A percentile compares a stretch with the other conserved stretches of the same genome.
phyloP scores from a whole-genome alignment of 2,888 invertebrate species.

The Orchestes rusci region DNA sequence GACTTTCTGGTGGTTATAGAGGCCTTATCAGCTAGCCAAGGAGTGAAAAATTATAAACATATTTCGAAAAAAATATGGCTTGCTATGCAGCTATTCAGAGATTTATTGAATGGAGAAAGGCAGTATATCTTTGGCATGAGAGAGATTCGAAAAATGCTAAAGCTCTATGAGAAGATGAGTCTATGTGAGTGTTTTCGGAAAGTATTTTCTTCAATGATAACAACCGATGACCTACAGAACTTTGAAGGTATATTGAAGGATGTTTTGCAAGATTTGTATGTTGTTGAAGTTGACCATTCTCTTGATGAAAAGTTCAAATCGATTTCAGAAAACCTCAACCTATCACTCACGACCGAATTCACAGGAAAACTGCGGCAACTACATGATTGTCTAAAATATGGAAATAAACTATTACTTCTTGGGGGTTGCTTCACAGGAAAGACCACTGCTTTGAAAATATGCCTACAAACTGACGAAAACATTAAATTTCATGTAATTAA shows the following conservation, averaged over 20 bases:
- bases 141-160: slow-evolving; percentile 71
- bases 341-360: too few relatives aligned
- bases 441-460: slow-evolving; percentile 64
- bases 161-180: slow-evolving; percentile 67
- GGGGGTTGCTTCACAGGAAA: slow-evolving; percentile 76
- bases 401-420: slow-evolving; percentile 46
- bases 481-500: slow-evolving; percentile 49
- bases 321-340: too few relatives aligned
- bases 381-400: slow-evolving; percentile 77
- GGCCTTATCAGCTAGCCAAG: slow-evolving; percentile 68
- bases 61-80: slow-evolving; percentile 51
- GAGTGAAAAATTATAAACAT: slow-evolving; percentile 63
- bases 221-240: too few relatives aligned
- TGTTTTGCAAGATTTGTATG: too few relatives aligned
- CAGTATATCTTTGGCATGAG: slow-evolving; percentile 79
- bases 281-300: too few relatives aligned
- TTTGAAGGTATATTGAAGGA: too few relatives aligned
- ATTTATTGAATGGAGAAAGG: slow-evolving; percentile 64
- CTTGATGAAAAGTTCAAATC: too few relatives aligned
- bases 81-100: slow-evolving; percentile 13
- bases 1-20: slow-evolving; percentile 77
- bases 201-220: too few relatives aligned
- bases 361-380: too few relatives aligned
- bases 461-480: slow-evolving; percentile 38
- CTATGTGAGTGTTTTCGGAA: too few relatives aligned